Conservation (phyloP, 2,888 invertebrate species). For the Apamea monoglypha region DNA sequence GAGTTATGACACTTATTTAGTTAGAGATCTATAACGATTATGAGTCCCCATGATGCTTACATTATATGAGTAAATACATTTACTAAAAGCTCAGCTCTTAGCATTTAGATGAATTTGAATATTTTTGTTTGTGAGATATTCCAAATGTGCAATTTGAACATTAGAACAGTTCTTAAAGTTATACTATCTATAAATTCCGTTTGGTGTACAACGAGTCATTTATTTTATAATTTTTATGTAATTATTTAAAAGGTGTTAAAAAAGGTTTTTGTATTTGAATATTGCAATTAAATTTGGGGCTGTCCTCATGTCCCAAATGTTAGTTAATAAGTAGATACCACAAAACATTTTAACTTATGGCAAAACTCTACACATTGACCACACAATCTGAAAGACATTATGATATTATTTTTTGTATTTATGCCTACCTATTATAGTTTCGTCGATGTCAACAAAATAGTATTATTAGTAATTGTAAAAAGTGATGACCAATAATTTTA, state of each 20-base stretch:
- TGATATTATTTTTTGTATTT: slow-evolving; percentile 11
- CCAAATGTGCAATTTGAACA: slow-evolving; percentile 74
- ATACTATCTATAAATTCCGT: slow-evolving; percentile 62
- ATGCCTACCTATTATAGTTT: slow-evolving; percentile 1
- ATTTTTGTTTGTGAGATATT: slow-evolving; percentile 72
- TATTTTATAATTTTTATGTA: slow-evolving; percentile 22
- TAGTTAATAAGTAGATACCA: slow-evolving; percentile 6
- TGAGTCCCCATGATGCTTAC: slow-evolving; percentile 61
- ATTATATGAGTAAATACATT: slow-evolving; percentile 70
- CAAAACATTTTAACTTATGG: slow-evolving; percentile 13
- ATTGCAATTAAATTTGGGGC: slow-evolving; percentile 27
- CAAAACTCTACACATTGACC: slow-evolving; percentile 23
- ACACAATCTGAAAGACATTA: slow-evolving; percentile 21
- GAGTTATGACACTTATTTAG: slow-evolving; percentile 75
- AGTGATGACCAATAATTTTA: background rate
- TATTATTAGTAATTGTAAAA: too few relatives aligned
- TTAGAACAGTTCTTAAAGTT: slow-evolving; percentile 66
- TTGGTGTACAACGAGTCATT: slow-evolving; percentile 46
- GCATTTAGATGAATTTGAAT: slow-evolving; percentile 69
- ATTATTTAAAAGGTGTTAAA: slow-evolving; percentile 27
- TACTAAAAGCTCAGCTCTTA: slow-evolving; percentile 79
- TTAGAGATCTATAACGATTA: slow-evolving; percentile 65
- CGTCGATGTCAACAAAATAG: slow-evolving; percentile 21
- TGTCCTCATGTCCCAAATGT: slow-evolving; percentile 2
- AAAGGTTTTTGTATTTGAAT: background rate